Conservation (phyloP, 1,140 invertebrate genomes). For the Scaptomyza pallida region DNA sequence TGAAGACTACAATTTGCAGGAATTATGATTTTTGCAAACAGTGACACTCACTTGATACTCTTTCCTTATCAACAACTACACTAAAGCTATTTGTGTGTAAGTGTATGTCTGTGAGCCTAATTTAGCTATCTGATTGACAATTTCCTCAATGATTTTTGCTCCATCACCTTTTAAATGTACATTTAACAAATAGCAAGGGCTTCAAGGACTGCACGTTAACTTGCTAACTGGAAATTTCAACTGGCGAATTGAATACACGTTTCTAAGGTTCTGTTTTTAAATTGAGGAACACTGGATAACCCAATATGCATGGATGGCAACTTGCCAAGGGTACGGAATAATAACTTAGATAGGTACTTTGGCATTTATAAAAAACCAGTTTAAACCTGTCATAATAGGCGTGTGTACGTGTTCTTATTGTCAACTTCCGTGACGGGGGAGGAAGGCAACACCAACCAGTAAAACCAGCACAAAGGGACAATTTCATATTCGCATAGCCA, state of each 20-base stretch:
- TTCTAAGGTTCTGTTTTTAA: background rate
- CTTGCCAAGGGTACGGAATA: slow-evolving; percentile 52
- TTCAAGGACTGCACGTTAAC: slow-evolving; percentile 4
- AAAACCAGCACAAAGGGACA: slow-evolving; percentile 50
- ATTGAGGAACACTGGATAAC: background rate
- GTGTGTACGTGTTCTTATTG: slow-evolving; percentile 62
- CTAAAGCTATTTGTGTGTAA: slow-evolving; percentile 18
- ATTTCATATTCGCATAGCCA: slow-evolving; percentile 70
- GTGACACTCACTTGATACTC: background rate
- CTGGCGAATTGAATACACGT: slow-evolving; percentile 11
- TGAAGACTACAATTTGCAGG: slow-evolving; percentile 3
- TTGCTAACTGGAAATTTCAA: slow-evolving; percentile 3
- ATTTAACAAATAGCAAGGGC: background rate
- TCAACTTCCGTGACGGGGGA: slow-evolving; percentile 30
- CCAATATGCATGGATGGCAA: slow-evolving; percentile 43
- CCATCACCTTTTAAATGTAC: slow-evolving; percentile 12
- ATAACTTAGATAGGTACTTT: slow-evolving; percentile 48
- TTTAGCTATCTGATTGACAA: slow-evolving; percentile 44
- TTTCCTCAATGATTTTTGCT: slow-evolving; percentile 43
- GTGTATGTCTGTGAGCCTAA: background rate
- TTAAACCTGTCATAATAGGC: slow-evolving; percentile 47
- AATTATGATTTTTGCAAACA: slow-evolving; percentile 14
- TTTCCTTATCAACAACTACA: too few relatives aligned
- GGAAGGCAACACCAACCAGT: background rate
- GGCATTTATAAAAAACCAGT: slow-evolving; percentile 36